phyloP scores from a whole-genome alignment of 2,113 vertebrate species.

The Hiodon tergisus region DNA sequence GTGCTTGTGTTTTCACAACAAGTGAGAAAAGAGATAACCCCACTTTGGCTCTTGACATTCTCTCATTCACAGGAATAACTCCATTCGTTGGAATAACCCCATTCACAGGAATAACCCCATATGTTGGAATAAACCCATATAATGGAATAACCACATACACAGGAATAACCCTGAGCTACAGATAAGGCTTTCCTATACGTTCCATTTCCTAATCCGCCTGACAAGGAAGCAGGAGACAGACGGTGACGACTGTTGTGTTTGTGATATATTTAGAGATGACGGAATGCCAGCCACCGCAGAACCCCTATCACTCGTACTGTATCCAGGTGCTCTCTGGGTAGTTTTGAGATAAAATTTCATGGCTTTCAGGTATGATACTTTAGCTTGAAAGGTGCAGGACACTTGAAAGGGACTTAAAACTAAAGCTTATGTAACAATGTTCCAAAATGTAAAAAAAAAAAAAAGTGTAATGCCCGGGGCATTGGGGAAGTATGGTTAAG shows the following conservation, averaged over 20 bases:
- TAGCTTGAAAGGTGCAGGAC: constrained; percentile 3
- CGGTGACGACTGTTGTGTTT: background rate
- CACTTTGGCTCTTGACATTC: background rate
- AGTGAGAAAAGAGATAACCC: background rate
- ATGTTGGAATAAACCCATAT: too few species aligned
- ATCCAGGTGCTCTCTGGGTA: background rate
- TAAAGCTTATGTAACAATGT: constrained; percentile 3
- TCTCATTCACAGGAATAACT: background rate
- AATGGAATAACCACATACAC: background rate
- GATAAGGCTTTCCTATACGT: background rate
- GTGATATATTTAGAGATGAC: background rate
- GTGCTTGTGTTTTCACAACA: background rate
- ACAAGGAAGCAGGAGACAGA: background rate
- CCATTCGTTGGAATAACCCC: too few species aligned
- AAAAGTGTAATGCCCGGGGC: too few species aligned
- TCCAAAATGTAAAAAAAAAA: constrained; percentile 20
- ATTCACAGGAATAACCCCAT: too few species aligned
- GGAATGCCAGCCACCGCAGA: background rate
- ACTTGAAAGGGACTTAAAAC: constrained; percentile 22
- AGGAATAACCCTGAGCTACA: background rate
- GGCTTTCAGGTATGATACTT: constrained; percentile 3
- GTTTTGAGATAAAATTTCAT: constrained; percentile 14
- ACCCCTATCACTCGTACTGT: background rate
- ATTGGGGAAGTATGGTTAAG: too few species aligned
- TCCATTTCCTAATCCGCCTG: background rate